phyloP scores from a whole-genome alignment of 2,113 vertebrate species.

The Megaceryle torquata region DNA sequence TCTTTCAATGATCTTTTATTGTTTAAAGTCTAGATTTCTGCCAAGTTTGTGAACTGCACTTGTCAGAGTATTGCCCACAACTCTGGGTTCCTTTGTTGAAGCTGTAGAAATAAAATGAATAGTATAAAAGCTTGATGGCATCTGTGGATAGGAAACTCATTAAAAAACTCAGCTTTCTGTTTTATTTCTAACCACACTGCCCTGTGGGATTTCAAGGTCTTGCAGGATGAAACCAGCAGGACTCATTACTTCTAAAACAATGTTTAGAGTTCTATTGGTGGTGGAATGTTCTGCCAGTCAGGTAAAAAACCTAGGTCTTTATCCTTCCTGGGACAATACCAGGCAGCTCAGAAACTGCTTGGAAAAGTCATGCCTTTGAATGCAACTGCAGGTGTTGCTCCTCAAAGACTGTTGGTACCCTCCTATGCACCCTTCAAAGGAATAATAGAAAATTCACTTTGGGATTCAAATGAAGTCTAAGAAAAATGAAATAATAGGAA shows the following conservation, averaged over 20 bases:
- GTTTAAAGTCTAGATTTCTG: conserved; percentile 79
- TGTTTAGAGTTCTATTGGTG: conserved; percentile 81
- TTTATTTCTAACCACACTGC: conserved; percentile 85
- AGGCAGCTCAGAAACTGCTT: conserved; percentile 77
- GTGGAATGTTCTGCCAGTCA: conserved; percentile 87
- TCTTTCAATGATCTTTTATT: conserved; percentile 75
- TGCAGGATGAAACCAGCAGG: conserved; percentile 84
- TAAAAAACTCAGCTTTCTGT: conserved; percentile 83
- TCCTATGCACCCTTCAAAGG: conserved; percentile 80
- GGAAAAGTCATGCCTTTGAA: conserved; percentile 83
- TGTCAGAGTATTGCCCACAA: conserved; percentile 84
- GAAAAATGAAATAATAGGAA: conserved; percentile 84
- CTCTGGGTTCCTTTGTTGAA: conserved; percentile 82
- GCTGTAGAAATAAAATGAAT: conserved; percentile 86
- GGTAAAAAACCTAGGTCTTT: conserved; percentile 86
- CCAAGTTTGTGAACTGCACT: conserved; percentile 79
- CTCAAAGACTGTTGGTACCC: conserved; percentile 81
- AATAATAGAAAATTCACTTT: conserved; percentile 84
- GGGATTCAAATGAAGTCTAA: conserved; percentile 81
- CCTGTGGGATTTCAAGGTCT: conserved; percentile 84
- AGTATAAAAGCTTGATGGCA: conserved; percentile 85
- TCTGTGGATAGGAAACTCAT: conserved; percentile 89
- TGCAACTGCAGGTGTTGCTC: conserved; percentile 85
- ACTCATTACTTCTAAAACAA: conserved; percentile 87
- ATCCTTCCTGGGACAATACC: conserved; percentile 78